Evolutionary conservation across 2,797 vertebrate genomes (phyloP), one percentile per base, ranked within the genome.

Genomic region (Fratercula arctica): DNA sequence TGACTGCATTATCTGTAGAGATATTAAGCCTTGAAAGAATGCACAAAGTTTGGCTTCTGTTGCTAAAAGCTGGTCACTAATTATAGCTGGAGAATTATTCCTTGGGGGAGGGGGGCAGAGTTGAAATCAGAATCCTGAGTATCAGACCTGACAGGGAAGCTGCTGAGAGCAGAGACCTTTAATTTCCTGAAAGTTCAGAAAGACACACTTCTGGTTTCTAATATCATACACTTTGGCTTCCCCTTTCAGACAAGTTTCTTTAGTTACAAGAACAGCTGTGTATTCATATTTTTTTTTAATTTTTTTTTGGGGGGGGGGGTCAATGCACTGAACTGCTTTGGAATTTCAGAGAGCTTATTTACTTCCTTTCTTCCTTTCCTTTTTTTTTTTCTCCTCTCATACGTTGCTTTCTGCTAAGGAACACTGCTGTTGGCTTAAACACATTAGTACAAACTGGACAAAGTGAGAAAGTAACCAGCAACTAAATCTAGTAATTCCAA

Each of bases 141-240:
- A 67, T 41, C 41, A 77, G 33, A 89, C 13, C 23, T 50, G 59
- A 37, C 12, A 51, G 61, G 21, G 31, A 72, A 93, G 18, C 75
- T 94, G n/a, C 59, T 73, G 84, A 64, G 31, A 93, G 43, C 26
- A 23, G 26, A 54, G 56, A 33, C 43, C 21, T 78, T 96, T 73
- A 41, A 63, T 89, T 89, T 84, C 78, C 57, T 89, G 56, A 85
- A 95, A 93, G 57, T 66, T 95, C 37, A 35, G 51, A 85, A 94
- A 89, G 33, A 63, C n/a, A 69, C 8, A 29, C 10, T 72, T 90
- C 33, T 84, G 6, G 6, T 48, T 81, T 79, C 17, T 45, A 70
- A 37, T 11, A 54, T 21, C 18, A 46, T 56, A 59, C 10, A 48
- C 87, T 91, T 68, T 86, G 18, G 6, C 4, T 83, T 72, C 33